Evolutionary conservation across 1,140 invertebrate genomes (phyloP).

Genomic region (Tetragonula clypearis): DNA sequence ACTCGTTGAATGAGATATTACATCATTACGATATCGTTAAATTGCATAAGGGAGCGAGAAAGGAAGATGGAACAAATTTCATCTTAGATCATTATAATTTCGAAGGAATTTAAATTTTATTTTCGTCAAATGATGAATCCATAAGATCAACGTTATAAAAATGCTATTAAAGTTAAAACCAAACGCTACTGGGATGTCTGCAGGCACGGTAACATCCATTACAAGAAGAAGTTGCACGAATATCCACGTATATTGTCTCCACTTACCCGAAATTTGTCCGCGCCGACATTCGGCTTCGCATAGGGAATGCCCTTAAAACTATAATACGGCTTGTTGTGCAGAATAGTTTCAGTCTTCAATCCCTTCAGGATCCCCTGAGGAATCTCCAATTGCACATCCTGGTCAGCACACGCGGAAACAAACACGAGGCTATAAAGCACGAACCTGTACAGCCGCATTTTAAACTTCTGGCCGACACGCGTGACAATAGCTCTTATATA

Average conservation of each 20-base stretch:
- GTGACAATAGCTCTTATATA: slow-evolving; percentile 16
- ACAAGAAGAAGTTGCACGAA: slow-evolving; percentile 6
- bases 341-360: slow-evolving; percentile 65
- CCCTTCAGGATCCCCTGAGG: slow-evolving; percentile 74
- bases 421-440: slow-evolving; percentile 59
- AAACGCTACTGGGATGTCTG: not conserved
- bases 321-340: slow-evolving; percentile 73
- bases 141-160: not conserved
- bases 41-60: no score
- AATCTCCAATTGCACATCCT: slow-evolving; percentile 72
- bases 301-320: slow-evolving; percentile 86
- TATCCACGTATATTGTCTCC: not conserved
- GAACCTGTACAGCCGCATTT: slow-evolving; percentile 67
- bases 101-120: not conserved
- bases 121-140: not conserved
- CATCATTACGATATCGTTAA: no score
- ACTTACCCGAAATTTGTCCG: slow-evolving; percentile 85
- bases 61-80: no score
- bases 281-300: slow-evolving; percentile 85
- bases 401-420: slow-evolving; percentile 51
- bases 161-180: not conserved
- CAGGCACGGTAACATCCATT: not conserved
- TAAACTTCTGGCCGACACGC: not conserved
- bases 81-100: no score
- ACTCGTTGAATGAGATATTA: no score